Percentiles rank a stretch among this genome's conserved stretches.
Evolutionary conservation across 2,888 invertebrate species (phyloP).

Genomic region (Onchidella celtica): DNA sequence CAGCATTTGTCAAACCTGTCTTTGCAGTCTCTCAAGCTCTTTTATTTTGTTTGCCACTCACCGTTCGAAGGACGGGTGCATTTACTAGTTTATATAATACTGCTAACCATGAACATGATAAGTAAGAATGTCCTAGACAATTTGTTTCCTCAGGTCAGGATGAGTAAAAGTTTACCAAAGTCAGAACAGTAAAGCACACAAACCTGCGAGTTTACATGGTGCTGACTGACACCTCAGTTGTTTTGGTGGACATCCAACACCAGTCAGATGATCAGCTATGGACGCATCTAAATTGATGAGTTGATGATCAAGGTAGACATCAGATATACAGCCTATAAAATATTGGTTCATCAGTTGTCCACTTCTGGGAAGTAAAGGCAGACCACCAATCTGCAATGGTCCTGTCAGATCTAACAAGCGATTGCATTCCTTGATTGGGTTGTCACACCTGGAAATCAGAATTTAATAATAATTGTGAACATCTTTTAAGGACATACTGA

Average conservation of each 20-base stretch:
- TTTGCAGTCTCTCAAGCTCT: too few relatives aligned
- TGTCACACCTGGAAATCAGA: slow-evolving; percentile 78
- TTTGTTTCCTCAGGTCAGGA: too few relatives aligned
- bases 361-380: slow-evolving; percentile 83
- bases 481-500: too few relatives aligned
- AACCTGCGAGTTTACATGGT: slow-evolving; percentile 93
- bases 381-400: slow-evolving; percentile 93
- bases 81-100: too few relatives aligned
- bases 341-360: slow-evolving; percentile 81
- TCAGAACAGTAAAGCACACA: background rate
- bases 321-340: slow-evolving; percentile 94
- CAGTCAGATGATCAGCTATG: slow-evolving; percentile 82
- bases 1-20: too few relatives aligned
- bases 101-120: too few relatives aligned
- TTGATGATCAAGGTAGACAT: slow-evolving; percentile 91
- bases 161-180: too few relatives aligned
- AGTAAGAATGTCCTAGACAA: too few relatives aligned
- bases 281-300: slow-evolving; percentile 89
- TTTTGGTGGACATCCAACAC: slow-evolving; percentile 93
- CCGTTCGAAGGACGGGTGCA: too few relatives aligned
- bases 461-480: too few relatives aligned
- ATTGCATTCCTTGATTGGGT: slow-evolving; percentile 81
- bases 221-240: slow-evolving; percentile 89
- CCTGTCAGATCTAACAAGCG: slow-evolving; percentile 94
- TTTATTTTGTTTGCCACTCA: too few relatives aligned